A percentile compares a stretch with the other conserved stretches of the same genome.
These are phyloP conservation scores for Amia ocellicauda DNA, from an alignment of 2,113 vertebrate species.

Conservation along the genomic window DNA sequence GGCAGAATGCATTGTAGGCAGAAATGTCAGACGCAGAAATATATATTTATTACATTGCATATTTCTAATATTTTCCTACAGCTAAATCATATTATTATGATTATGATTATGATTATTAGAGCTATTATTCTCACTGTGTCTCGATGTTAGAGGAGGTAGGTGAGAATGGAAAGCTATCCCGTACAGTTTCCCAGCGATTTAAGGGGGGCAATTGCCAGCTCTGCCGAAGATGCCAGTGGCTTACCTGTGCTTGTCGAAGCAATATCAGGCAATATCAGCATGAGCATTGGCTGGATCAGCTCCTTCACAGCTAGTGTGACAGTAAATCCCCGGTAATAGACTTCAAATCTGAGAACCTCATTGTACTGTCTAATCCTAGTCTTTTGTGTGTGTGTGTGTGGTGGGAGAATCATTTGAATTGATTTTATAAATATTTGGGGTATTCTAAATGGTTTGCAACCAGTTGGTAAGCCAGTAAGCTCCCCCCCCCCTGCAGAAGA, in stretches of 20 bases:
- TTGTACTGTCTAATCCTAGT: constrained; percentile 29
- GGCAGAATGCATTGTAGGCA: no score
- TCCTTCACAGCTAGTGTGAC: constrained; percentile 33
- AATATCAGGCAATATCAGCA: constrained; percentile 63
- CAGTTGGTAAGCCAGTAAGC: no score
- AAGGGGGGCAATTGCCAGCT: constrained; percentile 20
- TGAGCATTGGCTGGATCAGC: constrained; percentile 27
- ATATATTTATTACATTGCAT: no score
- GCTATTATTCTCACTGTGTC: neutral
- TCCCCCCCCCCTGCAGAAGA: no score
- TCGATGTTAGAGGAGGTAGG: no score
- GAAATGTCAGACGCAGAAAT: no score
- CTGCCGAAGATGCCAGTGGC: constrained; percentile 33
- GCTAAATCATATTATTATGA: no score
- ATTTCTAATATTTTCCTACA: no score
- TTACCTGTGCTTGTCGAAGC: constrained; percentile 54
- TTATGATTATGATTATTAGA: constrained; percentile 11
- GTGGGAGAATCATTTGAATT: no score
- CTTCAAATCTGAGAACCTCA: constrained; percentile 59
- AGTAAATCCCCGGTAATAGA: constrained; percentile 70
- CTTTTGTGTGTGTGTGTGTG: neutral
- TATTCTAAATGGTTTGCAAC: no score
- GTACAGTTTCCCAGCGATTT: constrained; percentile 40
- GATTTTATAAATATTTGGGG: no score
- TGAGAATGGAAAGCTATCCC: no score